phyloP scores from a whole-genome alignment of 2,797 vertebrate genomes.

The Hemibagrus guttatus region DNA sequence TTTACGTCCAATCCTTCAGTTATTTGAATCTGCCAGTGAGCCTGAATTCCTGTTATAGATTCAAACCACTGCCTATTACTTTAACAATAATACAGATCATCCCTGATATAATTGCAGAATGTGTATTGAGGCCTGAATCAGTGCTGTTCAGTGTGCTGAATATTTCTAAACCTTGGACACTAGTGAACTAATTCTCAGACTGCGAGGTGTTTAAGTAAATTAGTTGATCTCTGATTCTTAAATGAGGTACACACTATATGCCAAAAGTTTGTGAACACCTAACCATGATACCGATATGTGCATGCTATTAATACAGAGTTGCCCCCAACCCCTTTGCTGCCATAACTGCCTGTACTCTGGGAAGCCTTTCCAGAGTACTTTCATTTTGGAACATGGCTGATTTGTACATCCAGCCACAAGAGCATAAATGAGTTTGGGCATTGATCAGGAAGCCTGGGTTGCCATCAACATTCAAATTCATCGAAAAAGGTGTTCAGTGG shows the following conservation, averaged over 20 bases:
- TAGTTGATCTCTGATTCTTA: neutral
- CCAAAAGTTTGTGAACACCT: neutral
- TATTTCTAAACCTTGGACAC: neutral
- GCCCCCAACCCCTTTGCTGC: neutral
- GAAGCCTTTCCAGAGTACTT: neutral
- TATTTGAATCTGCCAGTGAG: neutral
- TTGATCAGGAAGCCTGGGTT: neutral
- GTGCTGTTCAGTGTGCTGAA: neutral
- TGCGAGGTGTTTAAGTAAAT: neutral
- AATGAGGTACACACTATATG: neutral
- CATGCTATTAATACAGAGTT: neutral
- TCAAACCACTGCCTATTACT: neutral
- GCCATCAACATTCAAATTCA: neutral
- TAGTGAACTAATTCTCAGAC: neutral
- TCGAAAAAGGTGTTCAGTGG: neutral
- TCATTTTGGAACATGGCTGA: neutral
- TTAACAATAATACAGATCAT: neutral
- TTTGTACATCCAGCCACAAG: neutral
- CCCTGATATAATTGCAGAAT: neutral
- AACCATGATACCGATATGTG: neutral
- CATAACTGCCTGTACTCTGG: neutral
- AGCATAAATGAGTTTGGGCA: neutral
- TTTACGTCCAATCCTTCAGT: neutral
- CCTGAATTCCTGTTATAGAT: neutral
- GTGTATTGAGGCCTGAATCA: neutral